Conservation (phyloP, 2,888 invertebrate species). For the Crocallis elinguaria region DNA sequence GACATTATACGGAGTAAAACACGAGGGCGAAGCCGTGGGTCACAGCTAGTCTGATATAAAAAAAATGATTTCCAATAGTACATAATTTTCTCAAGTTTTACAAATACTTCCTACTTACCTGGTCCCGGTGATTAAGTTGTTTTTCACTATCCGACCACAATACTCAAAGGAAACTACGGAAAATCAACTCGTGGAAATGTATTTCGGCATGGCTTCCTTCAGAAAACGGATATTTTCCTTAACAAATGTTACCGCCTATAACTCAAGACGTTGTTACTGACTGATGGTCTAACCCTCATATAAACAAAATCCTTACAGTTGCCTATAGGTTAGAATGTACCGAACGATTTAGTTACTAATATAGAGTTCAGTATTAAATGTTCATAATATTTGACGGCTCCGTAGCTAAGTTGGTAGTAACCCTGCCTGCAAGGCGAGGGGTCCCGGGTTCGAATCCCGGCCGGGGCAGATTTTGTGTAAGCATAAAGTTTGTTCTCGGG, state of each 20-base stretch:
- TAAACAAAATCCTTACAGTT: conserved; percentile 26
- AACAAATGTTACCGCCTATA: conserved; percentile 26
- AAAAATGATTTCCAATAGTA: too few relatives aligned
- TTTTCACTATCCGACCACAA: conserved; percentile 17
- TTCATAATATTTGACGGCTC: too few relatives aligned
- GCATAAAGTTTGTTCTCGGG: too few relatives aligned
- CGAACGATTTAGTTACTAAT: not conserved
- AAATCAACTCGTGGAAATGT: conserved; percentile 33
- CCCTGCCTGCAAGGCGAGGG: too few relatives aligned
- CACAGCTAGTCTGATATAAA: too few relatives aligned
- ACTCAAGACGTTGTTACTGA: conserved; percentile 24
- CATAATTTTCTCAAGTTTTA: not conserved
- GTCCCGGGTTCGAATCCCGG: too few relatives aligned
- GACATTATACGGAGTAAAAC: too few relatives aligned
- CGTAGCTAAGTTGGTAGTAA: too few relatives aligned
- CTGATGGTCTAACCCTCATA: conserved; percentile 27
- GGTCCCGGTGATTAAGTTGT: conserved; percentile 12
- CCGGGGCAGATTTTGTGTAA: too few relatives aligned
- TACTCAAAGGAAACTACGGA: conserved; percentile 25
- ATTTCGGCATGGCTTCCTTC: conserved; percentile 14
- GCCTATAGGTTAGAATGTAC: conserved; percentile 4
- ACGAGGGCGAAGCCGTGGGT: too few relatives aligned
- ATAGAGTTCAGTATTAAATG: too few relatives aligned
- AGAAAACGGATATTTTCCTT: conserved; percentile 20
- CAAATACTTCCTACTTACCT: not conserved